Evolutionary conservation across 2,888 invertebrate genomes (phyloP), one percentile per base, ranked within the genome.

Genomic region (Ceraclea dissimilis): DNA sequence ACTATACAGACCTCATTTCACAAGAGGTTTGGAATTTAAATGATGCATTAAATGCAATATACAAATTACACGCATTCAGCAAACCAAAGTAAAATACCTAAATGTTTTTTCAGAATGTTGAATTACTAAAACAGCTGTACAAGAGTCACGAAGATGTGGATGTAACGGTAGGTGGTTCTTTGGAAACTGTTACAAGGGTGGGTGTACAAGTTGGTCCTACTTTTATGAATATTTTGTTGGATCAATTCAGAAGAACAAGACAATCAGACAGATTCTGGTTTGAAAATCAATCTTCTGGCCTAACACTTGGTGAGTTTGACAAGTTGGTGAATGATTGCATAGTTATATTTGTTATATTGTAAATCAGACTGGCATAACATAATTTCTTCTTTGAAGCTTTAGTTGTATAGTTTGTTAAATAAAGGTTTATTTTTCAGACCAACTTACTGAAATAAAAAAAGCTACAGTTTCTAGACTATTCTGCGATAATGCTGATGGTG

Each of bases 361-460:
- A n/a, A n/a, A n/a, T n/a, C n/a, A n/a, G n/a, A n/a, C n/a, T n/a
- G n/a, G n/a, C n/a, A n/a, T n/a, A n/a, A n/a, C n/a, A n/a, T n/a
- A n/a, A n/a, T n/a, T n/a, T n/a, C n/a, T n/a, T n/a, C n/a, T n/a
- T n/a, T n/a, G n/a, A n/a, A n/a, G n/a, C n/a, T n/a, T n/a, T n/a
- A n/a, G n/a, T n/a, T n/a, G n/a, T n/a, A n/a, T n/a, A n/a, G n/a
- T n/a, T n/a, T n/a, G n/a, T n/a, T n/a, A n/a, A n/a, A n/a, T n/a
- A n/a, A n/a, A 26, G 5, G 10, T 26, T 6, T 26, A 6, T 46
- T 19, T 49, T 58, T 44, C 8, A 58, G 58, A 46, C 59, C 84
- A 84, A 79, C 68, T 84, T 13, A 70, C 69, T 34, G 79, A 80
- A 68, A 76, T 84, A 59, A 72, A 80, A 5, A 81, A 81, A 65